phyloP scores from a whole-genome alignment of 2,797 vertebrate species.

The Labroides dimidiatus region DNA sequence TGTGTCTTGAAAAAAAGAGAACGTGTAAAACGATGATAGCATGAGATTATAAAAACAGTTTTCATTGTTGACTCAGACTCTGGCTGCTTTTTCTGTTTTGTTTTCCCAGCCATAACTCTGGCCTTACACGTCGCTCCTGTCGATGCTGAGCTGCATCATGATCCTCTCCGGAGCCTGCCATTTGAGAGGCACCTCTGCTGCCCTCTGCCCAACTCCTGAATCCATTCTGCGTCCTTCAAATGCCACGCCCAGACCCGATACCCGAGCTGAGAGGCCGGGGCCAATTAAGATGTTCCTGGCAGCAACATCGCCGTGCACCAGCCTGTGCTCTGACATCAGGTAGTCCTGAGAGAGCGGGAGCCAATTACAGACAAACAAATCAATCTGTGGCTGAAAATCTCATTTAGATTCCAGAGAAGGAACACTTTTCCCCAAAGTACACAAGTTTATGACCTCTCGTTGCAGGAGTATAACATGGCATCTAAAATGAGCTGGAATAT shows the following conservation, averaged over 20 bases:
- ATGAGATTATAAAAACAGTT: neutral
- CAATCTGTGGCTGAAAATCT: slow-evolving; percentile 6
- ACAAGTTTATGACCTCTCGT: neutral
- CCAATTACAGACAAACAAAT: slow-evolving; percentile 13
- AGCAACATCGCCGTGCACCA: slow-evolving; percentile 79
- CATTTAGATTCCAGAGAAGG: slow-evolving; percentile 13
- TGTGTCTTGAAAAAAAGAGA: neutral
- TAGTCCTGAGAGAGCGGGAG: slow-evolving; percentile 74
- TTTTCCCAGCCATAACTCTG: slow-evolving; percentile 14
- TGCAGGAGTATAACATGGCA: neutral
- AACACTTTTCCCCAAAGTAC: neutral
- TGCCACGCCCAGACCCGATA: slow-evolving; percentile 78
- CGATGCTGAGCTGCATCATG: slow-evolving; percentile 68
- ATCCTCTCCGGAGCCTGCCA: slow-evolving; percentile 84
- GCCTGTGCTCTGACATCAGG: slow-evolving; percentile 77
- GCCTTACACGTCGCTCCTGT: slow-evolving; percentile 81
- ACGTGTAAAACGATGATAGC: neutral
- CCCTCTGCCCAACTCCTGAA: slow-evolving; percentile 45
- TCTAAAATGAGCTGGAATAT: neutral
- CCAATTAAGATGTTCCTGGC: slow-evolving; percentile 81
- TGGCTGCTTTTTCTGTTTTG: neutral
- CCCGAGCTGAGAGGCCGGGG: slow-evolving; percentile 69
- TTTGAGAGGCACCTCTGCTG: slow-evolving; percentile 78
- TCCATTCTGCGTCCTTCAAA: slow-evolving; percentile 67
- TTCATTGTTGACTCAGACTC: neutral